phyloP scores from a whole-genome alignment of 2,113 vertebrate genomes.

The Cyprinus carpio region DNA sequence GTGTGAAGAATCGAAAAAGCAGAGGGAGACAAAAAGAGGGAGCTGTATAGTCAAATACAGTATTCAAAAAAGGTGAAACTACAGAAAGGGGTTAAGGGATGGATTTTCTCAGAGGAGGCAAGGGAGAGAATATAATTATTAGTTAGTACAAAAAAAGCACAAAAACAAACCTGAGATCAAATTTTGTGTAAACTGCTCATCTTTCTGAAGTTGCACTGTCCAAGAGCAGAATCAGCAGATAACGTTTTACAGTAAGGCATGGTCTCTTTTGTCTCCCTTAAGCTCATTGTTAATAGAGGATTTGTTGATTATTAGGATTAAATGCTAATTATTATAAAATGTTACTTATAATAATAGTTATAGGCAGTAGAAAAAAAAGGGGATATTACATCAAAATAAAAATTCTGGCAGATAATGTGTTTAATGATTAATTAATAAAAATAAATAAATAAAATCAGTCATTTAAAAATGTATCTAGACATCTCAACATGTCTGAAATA shows the following conservation, averaged over 20 bases:
- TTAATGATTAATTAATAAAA: background rate
- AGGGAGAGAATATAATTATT: background rate
- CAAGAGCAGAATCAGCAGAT: background rate
- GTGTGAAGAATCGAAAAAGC: background rate
- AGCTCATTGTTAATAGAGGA: background rate
- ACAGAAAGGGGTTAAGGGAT: background rate
- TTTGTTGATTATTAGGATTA: background rate
- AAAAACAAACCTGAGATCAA: slow-evolving; percentile 3
- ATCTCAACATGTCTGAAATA: background rate
- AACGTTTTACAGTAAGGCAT: background rate
- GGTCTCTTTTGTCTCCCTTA: background rate
- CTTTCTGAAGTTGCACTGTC: background rate
- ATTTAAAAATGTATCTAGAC: background rate
- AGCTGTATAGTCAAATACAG: background rate
- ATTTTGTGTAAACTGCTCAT: slow-evolving; percentile 1
- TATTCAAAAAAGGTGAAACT: background rate
- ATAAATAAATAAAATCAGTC: background rate
- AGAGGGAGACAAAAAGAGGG: background rate
- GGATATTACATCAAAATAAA: background rate
- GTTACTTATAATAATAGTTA: background rate
- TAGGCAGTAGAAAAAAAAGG: background rate
- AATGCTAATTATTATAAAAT: background rate
- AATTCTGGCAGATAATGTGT: background rate
- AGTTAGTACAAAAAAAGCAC: background rate
- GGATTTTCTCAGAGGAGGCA: background rate